These are phyloP conservation scores for Formica exsecta DNA, from an alignment of 1,140 invertebrate species.

Conservation along the genomic window DNA sequence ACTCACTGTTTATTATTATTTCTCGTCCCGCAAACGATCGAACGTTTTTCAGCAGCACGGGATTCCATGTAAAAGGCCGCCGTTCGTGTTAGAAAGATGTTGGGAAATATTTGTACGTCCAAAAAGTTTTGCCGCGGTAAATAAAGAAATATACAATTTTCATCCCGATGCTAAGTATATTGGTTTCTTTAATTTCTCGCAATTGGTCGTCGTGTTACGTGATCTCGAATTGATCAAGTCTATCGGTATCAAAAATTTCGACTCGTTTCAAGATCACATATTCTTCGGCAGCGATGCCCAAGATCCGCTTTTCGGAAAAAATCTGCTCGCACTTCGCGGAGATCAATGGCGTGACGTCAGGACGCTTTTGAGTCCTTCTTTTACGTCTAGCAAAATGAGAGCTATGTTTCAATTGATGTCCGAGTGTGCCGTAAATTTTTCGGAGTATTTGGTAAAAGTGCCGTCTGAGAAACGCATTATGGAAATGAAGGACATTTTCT, in stretches of 20 bases:
- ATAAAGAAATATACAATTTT: conserved; percentile 45
- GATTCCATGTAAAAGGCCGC: not conserved
- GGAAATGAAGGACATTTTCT: conserved; percentile 68
- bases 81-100: conserved; percentile 30
- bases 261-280: conserved; percentile 81
- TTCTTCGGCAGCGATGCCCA: conserved; percentile 71
- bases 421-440: conserved; percentile 63
- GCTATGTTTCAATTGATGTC: conserved; percentile 75
- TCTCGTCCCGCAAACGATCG: not conserved
- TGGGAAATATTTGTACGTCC: not conserved
- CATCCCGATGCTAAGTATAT: conserved; percentile 71
- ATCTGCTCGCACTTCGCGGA: conserved; percentile 79
- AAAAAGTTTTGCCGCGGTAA: not conserved
- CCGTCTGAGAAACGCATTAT: not conserved
- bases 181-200: conserved; percentile 66
- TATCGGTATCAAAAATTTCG: conserved; percentile 78
- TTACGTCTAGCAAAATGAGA: conserved; percentile 80
- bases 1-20: conserved; percentile 40
- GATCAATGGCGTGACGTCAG: conserved; percentile 80
- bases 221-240: conserved; percentile 82
- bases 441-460: conserved; percentile 71
- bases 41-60: conserved; percentile 44
- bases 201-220: conserved; percentile 76
- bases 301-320: conserved; percentile 79
- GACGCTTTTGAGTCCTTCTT: conserved; percentile 77